Conservation (phyloP, 2,888 invertebrate genomes). For the Andrena chrysosceles region DNA sequence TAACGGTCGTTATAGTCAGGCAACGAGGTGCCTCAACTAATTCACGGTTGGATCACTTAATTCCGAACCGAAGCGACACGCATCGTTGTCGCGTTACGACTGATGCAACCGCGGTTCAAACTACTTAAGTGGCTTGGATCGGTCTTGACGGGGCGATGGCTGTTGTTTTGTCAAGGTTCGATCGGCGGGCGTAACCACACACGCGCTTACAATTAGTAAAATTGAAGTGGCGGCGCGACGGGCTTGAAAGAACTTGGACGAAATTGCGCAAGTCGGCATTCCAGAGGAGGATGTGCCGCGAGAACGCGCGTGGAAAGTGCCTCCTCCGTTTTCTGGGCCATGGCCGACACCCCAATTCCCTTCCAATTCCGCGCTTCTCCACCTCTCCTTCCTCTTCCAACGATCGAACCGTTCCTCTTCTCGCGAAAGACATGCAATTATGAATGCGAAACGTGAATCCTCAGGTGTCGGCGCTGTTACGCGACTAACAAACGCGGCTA, state of each 20-base stretch:
- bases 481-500: slow-evolving; percentile 2
- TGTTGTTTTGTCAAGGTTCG: slow-evolving; percentile 55
- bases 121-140: background rate
- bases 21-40: slow-evolving; percentile 49
- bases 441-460: background rate
- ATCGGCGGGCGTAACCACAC: slow-evolving; percentile 58
- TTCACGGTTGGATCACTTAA: slow-evolving; percentile 53
- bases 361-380: background rate
- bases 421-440: background rate
- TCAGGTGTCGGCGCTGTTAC: slow-evolving; percentile 12
- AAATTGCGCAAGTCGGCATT: slow-evolving; percentile 68
- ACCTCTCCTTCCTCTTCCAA: background rate
- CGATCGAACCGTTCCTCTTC: background rate
- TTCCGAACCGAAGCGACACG: slow-evolving; percentile 17
- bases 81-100: background rate
- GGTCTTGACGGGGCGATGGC: background rate
- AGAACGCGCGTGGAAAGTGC: slow-evolving; percentile 65
- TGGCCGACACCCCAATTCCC: slow-evolving; percentile 70
- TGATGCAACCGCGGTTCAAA: too few species aligned
- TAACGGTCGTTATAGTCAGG: slow-evolving; percentile 29
- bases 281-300: slow-evolving; percentile 61
- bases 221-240: slow-evolving; percentile 62
- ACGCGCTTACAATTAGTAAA: slow-evolving; percentile 70
- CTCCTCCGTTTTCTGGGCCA: slow-evolving; percentile 76
- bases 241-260: slow-evolving; percentile 20